These are phyloP conservation scores for Ploceus nigricollis DNA, from an alignment of 2,113 vertebrate genomes.

Conservation along the genomic window DNA sequence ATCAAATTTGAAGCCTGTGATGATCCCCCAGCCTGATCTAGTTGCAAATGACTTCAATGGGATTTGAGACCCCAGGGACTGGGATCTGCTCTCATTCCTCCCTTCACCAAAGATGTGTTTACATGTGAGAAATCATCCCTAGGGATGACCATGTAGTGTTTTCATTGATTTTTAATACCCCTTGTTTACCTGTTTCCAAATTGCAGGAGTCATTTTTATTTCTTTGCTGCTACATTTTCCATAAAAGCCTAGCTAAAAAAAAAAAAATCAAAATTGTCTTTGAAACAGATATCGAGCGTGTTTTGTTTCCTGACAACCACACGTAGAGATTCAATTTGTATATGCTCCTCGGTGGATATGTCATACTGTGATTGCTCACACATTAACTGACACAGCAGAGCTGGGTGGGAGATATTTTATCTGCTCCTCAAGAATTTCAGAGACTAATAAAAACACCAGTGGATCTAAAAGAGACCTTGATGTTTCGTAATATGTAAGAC, in stretches of 20 bases:
- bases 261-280: conserved; percentile 19
- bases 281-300: conserved; percentile 11
- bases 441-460: neutral
- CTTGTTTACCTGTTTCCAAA: conserved; percentile 37
- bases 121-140: neutral
- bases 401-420: neutral
- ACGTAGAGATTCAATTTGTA: conserved; percentile 55
- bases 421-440: neutral
- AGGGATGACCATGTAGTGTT: neutral
- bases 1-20: fast-evolving
- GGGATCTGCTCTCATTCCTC: neutral
- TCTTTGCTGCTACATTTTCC: conserved; percentile 1
- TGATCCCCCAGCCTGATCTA: neutral
- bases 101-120: neutral
- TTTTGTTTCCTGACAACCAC: conserved; percentile 64
- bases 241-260: neutral
- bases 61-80: neutral
- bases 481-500: neutral
- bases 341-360: neutral
- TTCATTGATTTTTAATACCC: neutral
- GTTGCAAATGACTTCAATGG: neutral
- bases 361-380: conserved; percentile 51
- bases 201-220: neutral
- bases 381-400: conserved; percentile 34
- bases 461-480: neutral